phyloP scores from a whole-genome alignment of 1,140 invertebrate genomes.

The Diuraphis noxia region DNA sequence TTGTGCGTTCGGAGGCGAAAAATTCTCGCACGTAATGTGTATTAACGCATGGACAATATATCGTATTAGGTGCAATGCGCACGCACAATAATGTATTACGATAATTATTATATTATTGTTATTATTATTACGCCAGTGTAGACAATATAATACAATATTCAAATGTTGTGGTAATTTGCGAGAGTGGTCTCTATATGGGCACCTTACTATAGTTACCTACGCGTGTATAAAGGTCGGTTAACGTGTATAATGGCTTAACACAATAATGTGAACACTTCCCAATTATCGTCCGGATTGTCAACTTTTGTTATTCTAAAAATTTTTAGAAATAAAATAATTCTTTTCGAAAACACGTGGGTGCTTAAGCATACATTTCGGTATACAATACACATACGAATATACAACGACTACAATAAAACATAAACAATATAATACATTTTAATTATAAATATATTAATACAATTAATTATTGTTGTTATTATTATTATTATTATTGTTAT shows the following conservation, averaged over 20 bases:
- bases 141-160: background rate
- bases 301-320: background rate
- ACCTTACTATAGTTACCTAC: background rate
- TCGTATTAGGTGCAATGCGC: background rate
- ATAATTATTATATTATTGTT: constrained; percentile 12
- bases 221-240: background rate
- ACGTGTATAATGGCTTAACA: background rate
- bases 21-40: background rate
- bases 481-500: background rate
- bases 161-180: background rate
- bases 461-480: background rate
- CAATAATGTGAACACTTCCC: background rate
- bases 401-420: background rate
- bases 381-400: background rate
- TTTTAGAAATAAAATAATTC: background rate
- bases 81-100: background rate
- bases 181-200: background rate
- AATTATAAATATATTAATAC: too few species aligned
- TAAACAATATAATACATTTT: background rate
- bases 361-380: background rate
- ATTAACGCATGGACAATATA: background rate
- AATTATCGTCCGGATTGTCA: background rate
- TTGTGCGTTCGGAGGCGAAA: background rate
- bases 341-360: background rate
- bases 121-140: background rate